Percentiles rank a stretch among this genome's conserved stretches.
Conservation (phyloP, 2,797 vertebrate species). For the Gadopsis bispinosus region DNA sequence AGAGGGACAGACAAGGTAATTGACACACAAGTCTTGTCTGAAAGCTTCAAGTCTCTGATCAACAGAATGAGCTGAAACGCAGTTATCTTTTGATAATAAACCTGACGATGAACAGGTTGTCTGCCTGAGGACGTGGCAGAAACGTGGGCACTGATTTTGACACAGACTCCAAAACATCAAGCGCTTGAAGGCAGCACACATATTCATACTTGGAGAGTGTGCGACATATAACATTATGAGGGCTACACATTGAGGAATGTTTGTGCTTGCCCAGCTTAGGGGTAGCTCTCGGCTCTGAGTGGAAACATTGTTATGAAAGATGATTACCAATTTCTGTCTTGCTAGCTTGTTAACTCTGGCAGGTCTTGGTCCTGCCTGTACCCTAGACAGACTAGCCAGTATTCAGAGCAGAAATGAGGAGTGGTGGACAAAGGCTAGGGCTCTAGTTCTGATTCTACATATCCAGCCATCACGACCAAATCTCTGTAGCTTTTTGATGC, state of each 20-base stretch:
- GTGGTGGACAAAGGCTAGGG: neutral
- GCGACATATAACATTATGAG: slow-evolving; percentile 23
- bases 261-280: neutral
- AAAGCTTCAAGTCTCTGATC: slow-evolving; percentile 33
- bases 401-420: neutral
- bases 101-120: slow-evolving; percentile 42
- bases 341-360: slow-evolving; percentile 4
- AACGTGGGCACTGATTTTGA: slow-evolving; percentile 36
- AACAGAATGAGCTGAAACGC: slow-evolving; percentile 24
- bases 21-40: slow-evolving; percentile 27
- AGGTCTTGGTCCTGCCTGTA: slow-evolving; percentile 5
- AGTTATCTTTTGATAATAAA: slow-evolving; percentile 33
- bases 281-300: neutral
- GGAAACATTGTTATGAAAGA: slow-evolving; percentile 18
- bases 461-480: neutral
- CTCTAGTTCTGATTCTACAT: neutral
- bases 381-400: neutral
- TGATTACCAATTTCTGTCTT: slow-evolving; percentile 18
- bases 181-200: slow-evolving; percentile 52
- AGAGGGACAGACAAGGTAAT: slow-evolving; percentile 27
- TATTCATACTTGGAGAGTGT: slow-evolving; percentile 52
- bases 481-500: slow-evolving; percentile 24
- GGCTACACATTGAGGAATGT: neutral
- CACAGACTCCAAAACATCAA: slow-evolving; percentile 34
- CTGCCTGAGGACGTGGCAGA: slow-evolving; percentile 45